A percentile compares a stretch with the other conserved stretches of the same genome.
Conservation (phyloP, 2,113 vertebrate species). For the Anarrhichthys ocellatus region DNA sequence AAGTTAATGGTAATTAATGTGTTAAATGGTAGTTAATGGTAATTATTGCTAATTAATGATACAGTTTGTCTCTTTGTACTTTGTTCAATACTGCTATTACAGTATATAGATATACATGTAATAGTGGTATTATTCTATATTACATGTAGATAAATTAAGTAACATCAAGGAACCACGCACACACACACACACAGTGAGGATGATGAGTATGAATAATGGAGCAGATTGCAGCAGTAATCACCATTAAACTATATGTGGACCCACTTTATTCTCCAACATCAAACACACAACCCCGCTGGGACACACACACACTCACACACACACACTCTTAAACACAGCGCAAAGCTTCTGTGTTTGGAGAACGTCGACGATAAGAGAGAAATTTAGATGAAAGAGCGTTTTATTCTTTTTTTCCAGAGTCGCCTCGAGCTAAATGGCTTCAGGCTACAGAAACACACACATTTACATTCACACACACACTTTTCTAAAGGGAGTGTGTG, state of each 20-base stretch:
- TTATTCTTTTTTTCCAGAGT: conserved; percentile 61
- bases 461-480: background rate
- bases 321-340: conserved; percentile 39
- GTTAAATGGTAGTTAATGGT: background rate
- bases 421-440: conserved; percentile 69
- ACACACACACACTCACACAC: conserved; percentile 24
- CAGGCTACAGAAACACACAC: conserved; percentile 44
- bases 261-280: conserved; percentile 71
- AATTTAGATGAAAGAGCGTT: conserved; percentile 77
- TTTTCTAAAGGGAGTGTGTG: too few relatives aligned
- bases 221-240: conserved; percentile 69
- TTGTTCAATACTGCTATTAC: background rate
- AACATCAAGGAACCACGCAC: conserved; percentile 18
- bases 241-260: conserved; percentile 71
- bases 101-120: background rate
- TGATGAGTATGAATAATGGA: conserved; percentile 63
- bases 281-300: conserved; percentile 65
- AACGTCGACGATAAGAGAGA: conserved; percentile 70
- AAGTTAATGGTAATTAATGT: background rate
- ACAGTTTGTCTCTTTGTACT: too few relatives aligned
- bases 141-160: background rate
- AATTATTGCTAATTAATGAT: background rate
- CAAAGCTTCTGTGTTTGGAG: conserved; percentile 60
- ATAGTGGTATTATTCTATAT: background rate
- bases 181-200: conserved; percentile 37